A percentile compares a stretch with the other conserved stretches of the same genome.
phyloP scores from a whole-genome alignment of 2,113 vertebrate species.

The Puffinus mauretanicus region DNA sequence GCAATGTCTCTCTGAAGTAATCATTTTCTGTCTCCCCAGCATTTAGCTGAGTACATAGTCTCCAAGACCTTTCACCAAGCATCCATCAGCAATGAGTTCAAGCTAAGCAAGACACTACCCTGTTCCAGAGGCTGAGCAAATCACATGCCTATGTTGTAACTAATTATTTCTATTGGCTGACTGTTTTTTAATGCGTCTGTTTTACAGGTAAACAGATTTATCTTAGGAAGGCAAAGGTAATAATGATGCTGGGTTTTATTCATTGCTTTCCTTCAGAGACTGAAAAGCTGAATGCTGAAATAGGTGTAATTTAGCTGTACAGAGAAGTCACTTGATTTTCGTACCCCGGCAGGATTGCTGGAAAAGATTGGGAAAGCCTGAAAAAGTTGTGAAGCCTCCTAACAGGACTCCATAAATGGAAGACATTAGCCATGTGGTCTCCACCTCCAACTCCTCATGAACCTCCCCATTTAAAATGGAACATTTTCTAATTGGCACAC shows the following conservation, averaged over 20 bases:
- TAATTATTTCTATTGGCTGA: conserved; percentile 59
- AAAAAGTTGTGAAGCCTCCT: not conserved
- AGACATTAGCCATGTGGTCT: not conserved
- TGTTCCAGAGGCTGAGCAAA: conserved; percentile 42
- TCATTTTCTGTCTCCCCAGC: conserved; percentile 52
- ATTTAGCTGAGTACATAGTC: conserved; percentile 41
- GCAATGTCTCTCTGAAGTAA: conserved; percentile 45
- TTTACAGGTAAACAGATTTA: conserved; percentile 65
- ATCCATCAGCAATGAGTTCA: conserved; percentile 25
- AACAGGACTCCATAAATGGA: not conserved
- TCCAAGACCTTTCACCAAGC: conserved; percentile 43
- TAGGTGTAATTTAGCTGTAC: not conserved
- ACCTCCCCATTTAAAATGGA: not conserved
- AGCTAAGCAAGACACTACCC: conserved; percentile 20
- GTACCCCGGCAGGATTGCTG: not conserved
- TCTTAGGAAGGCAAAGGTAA: conserved; percentile 36
- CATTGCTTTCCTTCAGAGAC: not conserved
- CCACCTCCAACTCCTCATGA: not conserved
- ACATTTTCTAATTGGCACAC: not conserved
- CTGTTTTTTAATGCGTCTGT: conserved; percentile 46
- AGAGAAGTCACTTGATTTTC: not conserved
- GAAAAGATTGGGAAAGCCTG: not conserved
- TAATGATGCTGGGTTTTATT: not conserved
- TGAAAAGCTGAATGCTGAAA: not conserved
- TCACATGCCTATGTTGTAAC: not conserved